Percentiles rank a stretch among this genome's conserved stretches.
phyloP scores from a whole-genome alignment of 2,888 invertebrate species.

The Nomada fucata region DNA sequence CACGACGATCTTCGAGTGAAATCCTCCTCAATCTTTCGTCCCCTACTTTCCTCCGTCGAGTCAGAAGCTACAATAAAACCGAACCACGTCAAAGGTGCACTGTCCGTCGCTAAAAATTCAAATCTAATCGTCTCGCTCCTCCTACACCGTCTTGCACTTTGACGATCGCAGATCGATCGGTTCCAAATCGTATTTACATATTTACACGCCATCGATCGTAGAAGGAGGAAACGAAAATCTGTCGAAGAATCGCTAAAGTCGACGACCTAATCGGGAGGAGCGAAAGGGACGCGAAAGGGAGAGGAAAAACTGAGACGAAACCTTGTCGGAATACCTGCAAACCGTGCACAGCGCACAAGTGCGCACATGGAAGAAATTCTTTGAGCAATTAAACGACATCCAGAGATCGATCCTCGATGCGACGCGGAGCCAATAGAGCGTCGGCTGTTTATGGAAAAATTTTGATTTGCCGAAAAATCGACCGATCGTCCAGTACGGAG shows the following conservation, averaged over 20 bases:
- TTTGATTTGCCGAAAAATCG: conserved; percentile 31
- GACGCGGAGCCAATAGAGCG: conserved; percentile 19
- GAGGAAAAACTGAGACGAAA: conserved; percentile 41
- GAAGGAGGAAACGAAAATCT: conserved; percentile 33
- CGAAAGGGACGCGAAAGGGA: conserved; percentile 10
- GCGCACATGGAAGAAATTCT: conserved; percentile 78
- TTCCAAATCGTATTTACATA: conserved; percentile 33
- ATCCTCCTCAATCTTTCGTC: neutral
- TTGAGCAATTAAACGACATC: conserved; percentile 80
- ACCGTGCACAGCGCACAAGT: conserved; percentile 47
- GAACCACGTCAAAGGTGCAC: neutral
- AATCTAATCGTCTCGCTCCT: neutral
- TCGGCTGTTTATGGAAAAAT: conserved; percentile 31
- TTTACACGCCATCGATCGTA: conserved; percentile 57
- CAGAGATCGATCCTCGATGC: conserved; percentile 44
- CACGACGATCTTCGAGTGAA: conserved; percentile 20
- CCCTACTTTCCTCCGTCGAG: conserved; percentile 23
- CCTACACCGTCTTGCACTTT: too few relatives aligned
- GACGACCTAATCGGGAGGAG: conserved; percentile 16
- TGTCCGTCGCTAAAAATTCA: neutral
- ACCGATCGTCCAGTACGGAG: conserved; percentile 8
- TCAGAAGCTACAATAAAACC: conserved; percentile 6
- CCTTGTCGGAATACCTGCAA: conserved; percentile 62
- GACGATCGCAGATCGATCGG: too few relatives aligned
- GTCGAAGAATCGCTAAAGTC: conserved; percentile 3